These are phyloP conservation scores for Piliocolobus tephrosceles DNA, from an alignment of 2,113 vertebrate genomes.

Conservation along the genomic window DNA sequence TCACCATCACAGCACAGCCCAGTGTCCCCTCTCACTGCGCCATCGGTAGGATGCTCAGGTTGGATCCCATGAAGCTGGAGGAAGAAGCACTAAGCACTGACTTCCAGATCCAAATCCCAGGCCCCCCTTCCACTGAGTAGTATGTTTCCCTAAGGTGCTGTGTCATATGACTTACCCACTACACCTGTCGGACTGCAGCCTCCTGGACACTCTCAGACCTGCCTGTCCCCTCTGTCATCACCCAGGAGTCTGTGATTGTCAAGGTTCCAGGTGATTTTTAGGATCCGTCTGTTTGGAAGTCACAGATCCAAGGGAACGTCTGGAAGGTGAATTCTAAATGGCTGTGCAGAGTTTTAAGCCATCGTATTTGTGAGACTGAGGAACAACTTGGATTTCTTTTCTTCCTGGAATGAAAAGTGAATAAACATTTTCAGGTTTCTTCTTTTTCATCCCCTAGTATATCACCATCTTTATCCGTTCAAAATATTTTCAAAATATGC, in stretches of 20 bases:
- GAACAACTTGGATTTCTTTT: neutral
- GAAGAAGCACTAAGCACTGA: neutral
- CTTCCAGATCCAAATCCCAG: neutral
- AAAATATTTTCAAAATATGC: neutral
- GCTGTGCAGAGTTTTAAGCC: neutral
- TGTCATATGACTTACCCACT: neutral
- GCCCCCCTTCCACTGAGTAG: no score
- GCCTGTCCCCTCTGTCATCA: fast-evolving
- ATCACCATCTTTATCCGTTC: no score
- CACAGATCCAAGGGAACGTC: neutral
- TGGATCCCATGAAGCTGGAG: no score
- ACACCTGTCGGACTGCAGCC: neutral
- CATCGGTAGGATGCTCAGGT: neutral
- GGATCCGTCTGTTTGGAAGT: neutral
- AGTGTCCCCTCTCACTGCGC: fast-evolving
- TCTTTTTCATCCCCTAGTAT: neutral
- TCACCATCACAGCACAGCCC: fast-evolving
- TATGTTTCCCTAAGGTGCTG: neutral
- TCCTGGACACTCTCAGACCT: no score
- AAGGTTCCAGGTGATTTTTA: neutral
- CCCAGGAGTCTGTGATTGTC: fast-evolving
- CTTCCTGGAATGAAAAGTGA: neutral
- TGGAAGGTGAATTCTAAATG: neutral
- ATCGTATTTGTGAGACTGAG: neutral
- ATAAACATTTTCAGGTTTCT: no score